Evolutionary conservation across 2,113 vertebrate genomes (phyloP), one percentile per base, ranked within the genome.

Genomic region (Heterocephalus glaber): DNA sequence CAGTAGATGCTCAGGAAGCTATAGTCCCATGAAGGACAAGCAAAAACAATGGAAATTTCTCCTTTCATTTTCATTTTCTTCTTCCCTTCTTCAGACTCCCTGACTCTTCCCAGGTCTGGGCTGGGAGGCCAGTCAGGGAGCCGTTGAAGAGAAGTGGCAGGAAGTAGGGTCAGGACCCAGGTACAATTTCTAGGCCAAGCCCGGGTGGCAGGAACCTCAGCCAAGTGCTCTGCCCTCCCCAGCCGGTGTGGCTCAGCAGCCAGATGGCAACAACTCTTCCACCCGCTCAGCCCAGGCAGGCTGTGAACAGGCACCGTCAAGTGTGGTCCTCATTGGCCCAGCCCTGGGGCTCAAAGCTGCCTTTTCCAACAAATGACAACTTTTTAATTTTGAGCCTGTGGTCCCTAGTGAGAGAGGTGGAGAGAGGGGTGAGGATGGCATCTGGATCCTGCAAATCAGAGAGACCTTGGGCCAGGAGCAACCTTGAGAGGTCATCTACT

Each of bases 371-470:
- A 94, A 90, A 88, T 97, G 97, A 97, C 72, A 56, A 95, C 90
- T 97, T 98, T 98, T 97, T 97, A 98, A 98, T 98, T 98, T 97
- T 30, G 19, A 97, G 86, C 92, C 92, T 96, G 76, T 9, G 12
- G 92, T 97, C 97, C 95, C 97, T 90, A 24, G 80, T 94, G 97
- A 97, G 92, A 89, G 41, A 95, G 41, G 96, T 94, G 96, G 92
- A 95, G 65, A 94, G 14, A 87, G 68, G 44, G 86, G 41, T 41
- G 72, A 96, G 38, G 85, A 93, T 58, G 81, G 94, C 97, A 97
- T 95, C 95, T 97, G 97, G 97, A 96, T 84, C 35, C 87, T 95
- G 82, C 61, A 95, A 89, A 70, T 79, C 92, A 79, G 52, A 95
- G 65, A 76, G 72, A 90, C 58, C 83, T 92, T 65, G 97, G 92